Conservation (phyloP, 2,888 invertebrate species). For the Tanytarsus gracilentus region DNA sequence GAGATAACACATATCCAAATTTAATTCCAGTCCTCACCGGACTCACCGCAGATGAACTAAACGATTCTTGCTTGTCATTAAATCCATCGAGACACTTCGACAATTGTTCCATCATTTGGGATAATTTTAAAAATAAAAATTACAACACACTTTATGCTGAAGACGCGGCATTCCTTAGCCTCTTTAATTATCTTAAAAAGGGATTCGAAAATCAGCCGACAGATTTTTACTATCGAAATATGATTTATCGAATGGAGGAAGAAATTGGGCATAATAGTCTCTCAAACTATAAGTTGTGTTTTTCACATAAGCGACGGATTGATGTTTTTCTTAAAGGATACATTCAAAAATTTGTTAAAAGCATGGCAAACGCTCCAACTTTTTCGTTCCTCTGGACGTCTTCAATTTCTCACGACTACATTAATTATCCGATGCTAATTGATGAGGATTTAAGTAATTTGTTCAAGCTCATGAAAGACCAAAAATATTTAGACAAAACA, state of each 20-base stretch:
- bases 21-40: slow-evolving; percentile 73
- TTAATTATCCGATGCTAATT: slow-evolving; percentile 67
- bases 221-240: slow-evolving; percentile 74
- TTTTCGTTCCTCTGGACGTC: slow-evolving; percentile 82
- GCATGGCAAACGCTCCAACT: slow-evolving; percentile 51
- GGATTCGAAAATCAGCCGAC: slow-evolving; percentile 73
- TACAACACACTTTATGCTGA: slow-evolving; percentile 75
- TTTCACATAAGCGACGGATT: slow-evolving; percentile 59
- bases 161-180: slow-evolving; percentile 67
- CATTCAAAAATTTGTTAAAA: slow-evolving; percentile 52
- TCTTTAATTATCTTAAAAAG: slow-evolving; percentile 68
- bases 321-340: slow-evolving; percentile 61
- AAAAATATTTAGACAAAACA: slow-evolving; percentile 55
- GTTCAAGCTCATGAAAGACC: slow-evolving; percentile 47
- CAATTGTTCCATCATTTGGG: slow-evolving; percentile 76
- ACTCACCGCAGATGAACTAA: slow-evolving; percentile 54
- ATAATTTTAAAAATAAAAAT: slow-evolving; percentile 59
- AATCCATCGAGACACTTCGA: slow-evolving; percentile 54
- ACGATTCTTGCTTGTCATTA: slow-evolving; percentile 53
- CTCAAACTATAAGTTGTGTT: slow-evolving; percentile 58
- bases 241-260: slow-evolving; percentile 58
- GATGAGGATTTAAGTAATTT: slow-evolving; percentile 56
- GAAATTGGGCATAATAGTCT: slow-evolving; percentile 54
- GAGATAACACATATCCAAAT: slow-evolving; percentile 90
- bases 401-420: slow-evolving; percentile 72